Evolutionary conservation across 2,113 vertebrate genomes (phyloP).

Genomic region (Gavia stellata): DNA sequence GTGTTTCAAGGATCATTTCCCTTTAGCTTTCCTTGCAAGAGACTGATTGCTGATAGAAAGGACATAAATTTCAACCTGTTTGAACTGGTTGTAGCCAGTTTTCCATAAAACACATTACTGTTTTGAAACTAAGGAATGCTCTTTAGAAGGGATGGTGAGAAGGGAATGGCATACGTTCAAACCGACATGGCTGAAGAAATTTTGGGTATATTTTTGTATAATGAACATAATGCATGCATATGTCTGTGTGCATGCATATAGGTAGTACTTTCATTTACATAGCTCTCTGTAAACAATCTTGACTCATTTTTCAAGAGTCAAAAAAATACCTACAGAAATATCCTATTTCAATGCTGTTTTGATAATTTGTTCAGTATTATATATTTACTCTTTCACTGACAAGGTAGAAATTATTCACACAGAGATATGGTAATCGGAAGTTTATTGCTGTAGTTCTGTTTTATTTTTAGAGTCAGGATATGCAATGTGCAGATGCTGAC

Average conservation of each 20-base stretch:
- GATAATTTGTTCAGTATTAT: background rate
- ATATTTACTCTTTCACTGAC: background rate
- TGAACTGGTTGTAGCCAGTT: conserved; percentile 1
- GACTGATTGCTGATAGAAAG: conserved; percentile 46
- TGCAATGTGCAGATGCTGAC: background rate
- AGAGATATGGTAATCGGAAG: background rate
- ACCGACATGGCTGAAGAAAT: background rate
- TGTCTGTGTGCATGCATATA: background rate
- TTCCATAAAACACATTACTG: background rate
- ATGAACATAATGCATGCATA: background rate
- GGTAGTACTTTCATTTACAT: background rate
- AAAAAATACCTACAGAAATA: background rate
- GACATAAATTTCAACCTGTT: background rate
- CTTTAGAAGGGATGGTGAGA: background rate
- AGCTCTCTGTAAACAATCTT: background rate
- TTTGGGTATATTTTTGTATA: background rate
- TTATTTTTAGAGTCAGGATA: background rate
- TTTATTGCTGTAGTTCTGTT: background rate
- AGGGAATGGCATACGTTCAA: background rate
- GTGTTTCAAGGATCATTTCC: conserved; percentile 64
- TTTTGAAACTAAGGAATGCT: conserved; percentile 25
- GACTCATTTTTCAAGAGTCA: background rate
- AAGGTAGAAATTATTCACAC: background rate
- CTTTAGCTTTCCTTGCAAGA: conserved; percentile 30
- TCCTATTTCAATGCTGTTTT: background rate